phyloP scores from a whole-genome alignment of 2,113 vertebrate species.

The Tetrao urogallus region DNA sequence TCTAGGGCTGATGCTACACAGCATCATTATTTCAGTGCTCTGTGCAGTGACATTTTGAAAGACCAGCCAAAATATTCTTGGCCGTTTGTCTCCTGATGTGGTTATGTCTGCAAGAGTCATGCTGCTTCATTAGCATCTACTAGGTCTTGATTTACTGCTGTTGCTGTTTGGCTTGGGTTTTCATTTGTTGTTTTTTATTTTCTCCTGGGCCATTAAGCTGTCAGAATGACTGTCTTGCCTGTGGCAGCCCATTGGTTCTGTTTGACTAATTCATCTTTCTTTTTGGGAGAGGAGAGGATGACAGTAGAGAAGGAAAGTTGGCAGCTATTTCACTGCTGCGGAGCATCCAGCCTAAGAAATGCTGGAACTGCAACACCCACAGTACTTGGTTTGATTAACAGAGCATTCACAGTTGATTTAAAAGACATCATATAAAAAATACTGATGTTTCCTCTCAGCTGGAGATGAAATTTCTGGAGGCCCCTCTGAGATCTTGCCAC shows the following conservation, averaged over 20 bases:
- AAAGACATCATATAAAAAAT: slow-evolving; percentile 13
- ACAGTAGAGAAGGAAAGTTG: background rate
- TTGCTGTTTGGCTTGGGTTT: background rate
- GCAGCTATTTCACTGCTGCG: slow-evolving; percentile 23
- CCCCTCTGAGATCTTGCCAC: background rate
- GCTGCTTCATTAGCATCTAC: background rate
- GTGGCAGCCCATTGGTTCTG: slow-evolving; percentile 10
- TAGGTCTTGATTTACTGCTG: background rate
- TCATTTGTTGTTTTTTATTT: background rate
- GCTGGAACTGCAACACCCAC: slow-evolving; percentile 28
- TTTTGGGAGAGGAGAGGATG: background rate
- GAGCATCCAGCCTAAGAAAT: slow-evolving; percentile 50
- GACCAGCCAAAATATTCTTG: background rate
- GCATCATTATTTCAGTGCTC: background rate
- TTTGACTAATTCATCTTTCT: background rate
- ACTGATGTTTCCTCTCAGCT: background rate
- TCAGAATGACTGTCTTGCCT: background rate
- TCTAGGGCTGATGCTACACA: background rate
- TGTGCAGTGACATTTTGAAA: background rate
- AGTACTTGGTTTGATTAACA: slow-evolving; percentile 40
- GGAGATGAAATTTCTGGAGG: slow-evolving; percentile 24
- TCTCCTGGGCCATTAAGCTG: slow-evolving; percentile 29
- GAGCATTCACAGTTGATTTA: slow-evolving; percentile 10
- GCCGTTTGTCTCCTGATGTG: background rate
- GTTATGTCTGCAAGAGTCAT: background rate